phyloP scores from a whole-genome alignment of 1,140 invertebrate species.

The Heliothis subflexa region DNA sequence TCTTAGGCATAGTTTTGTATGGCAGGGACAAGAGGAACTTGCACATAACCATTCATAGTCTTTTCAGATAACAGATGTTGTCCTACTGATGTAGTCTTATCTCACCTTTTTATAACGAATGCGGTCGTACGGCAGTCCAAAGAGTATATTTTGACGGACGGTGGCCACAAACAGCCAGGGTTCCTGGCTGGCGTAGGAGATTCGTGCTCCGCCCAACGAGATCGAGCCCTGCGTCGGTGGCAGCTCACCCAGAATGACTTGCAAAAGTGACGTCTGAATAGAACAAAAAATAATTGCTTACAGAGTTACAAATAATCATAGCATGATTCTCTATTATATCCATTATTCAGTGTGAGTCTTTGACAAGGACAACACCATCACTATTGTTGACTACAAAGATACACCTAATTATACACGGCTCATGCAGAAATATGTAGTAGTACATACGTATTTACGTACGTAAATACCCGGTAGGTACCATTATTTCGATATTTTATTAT shows the following conservation, averaged over 20 bases:
- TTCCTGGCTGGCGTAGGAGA: slow-evolving; percentile 92
- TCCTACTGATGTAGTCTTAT: neutral
- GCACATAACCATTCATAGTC: no score
- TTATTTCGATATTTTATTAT: neutral
- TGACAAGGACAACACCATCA: neutral
- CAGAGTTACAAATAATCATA: neutral
- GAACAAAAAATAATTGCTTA: slow-evolving; percentile 53
- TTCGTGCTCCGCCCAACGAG: slow-evolving; percentile 86
- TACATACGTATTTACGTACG: no score
- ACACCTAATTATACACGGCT: neutral
- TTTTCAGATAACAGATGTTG: neutral
- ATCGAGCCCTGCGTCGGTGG: slow-evolving; percentile 88
- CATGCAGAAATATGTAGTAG: neutral
- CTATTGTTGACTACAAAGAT: no score
- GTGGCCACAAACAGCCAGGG: slow-evolving; percentile 91
- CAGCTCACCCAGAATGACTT: slow-evolving; percentile 91
- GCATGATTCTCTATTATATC: no score
- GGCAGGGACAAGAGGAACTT: neutral
- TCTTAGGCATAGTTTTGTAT: no score
- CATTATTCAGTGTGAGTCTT: neutral
- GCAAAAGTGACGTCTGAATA: slow-evolving; percentile 90
- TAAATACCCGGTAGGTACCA: no score
- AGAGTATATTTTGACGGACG: slow-evolving; percentile 92
- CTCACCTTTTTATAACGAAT: slow-evolving; percentile 89
- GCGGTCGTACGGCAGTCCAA: slow-evolving; percentile 90